Conservation (phyloP, 2,888 invertebrate genomes). For the Branchellion lobata region DNA sequence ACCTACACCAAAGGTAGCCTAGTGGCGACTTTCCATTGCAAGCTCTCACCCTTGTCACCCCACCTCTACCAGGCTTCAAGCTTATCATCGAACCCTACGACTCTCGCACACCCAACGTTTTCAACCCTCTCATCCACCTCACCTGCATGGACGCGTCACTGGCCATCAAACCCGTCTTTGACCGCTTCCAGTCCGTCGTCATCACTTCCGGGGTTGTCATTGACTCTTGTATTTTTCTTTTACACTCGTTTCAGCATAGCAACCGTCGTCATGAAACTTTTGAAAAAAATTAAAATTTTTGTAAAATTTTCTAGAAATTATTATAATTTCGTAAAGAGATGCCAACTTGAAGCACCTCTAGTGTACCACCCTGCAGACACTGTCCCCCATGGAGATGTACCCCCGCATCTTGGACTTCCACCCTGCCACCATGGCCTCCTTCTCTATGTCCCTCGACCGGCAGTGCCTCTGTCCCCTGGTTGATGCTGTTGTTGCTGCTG, state of each 20-base stretch:
- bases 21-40: neutral
- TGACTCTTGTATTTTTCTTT: neutral
- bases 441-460: slow-evolving; percentile 95
- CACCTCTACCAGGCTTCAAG: slow-evolving; percentile 76
- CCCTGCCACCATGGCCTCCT: slow-evolving; percentile 92
- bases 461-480: slow-evolving; percentile 69
- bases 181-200: slow-evolving; percentile 91
- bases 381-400: slow-evolving; percentile 98
- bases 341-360: no score
- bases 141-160: slow-evolving; percentile 98
- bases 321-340: no score
- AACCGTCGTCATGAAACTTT: neutral
- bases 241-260: neutral
- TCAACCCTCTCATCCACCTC: slow-evolving; percentile 65
- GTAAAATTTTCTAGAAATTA: neutral
- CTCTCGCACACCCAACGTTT: slow-evolving; percentile 67
- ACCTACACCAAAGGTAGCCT: slow-evolving; percentile 77
- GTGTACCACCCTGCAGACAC: slow-evolving; percentile 69
- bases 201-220: slow-evolving; percentile 82
- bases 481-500: neutral
- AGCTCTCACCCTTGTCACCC: no score
- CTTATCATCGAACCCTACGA: slow-evolving; percentile 98
- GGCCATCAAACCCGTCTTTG: slow-evolving; percentile 93
- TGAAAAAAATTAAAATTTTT: neutral
- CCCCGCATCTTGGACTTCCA: slow-evolving; percentile 97